Evolutionary conservation across 2,797 vertebrate genomes (phyloP).

Genomic region (Hoplostethus mediterraneus): DNA sequence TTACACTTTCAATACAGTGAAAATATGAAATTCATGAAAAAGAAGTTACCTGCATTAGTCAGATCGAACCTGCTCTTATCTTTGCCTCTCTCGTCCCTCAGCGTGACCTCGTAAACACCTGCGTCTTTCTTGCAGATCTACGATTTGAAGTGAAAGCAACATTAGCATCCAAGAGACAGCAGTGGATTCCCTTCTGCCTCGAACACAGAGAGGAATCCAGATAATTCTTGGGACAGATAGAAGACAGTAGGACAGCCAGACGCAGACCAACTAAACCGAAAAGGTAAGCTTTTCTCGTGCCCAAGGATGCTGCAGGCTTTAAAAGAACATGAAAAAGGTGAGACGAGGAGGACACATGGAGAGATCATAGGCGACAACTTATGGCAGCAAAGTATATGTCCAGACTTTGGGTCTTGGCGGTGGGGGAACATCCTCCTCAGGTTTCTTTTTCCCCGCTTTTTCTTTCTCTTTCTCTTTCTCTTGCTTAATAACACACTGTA

Average conservation of each 20-base stretch:
- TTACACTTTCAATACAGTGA: background rate
- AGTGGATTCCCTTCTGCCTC: conserved; percentile 21
- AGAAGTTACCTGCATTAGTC: conserved; percentile 89
- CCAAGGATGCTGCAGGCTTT: conserved; percentile 77
- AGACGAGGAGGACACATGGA: conserved; percentile 68
- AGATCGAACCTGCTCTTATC: conserved; percentile 91
- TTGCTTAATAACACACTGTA: conserved; percentile 85
- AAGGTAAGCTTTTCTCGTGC: conserved; percentile 84
- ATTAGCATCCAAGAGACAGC: conserved; percentile 44
- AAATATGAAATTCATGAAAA: background rate
- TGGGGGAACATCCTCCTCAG: conserved; percentile 66
- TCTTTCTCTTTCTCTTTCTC: conserved; percentile 68
- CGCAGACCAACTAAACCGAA: conserved; percentile 72
- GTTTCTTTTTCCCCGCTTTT: conserved; percentile 68
- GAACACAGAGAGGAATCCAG: conserved; percentile 27
- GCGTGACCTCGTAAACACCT: conserved; percentile 91
- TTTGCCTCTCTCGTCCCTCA: conserved; percentile 94
- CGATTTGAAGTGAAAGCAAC: conserved; percentile 34
- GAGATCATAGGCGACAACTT: conserved; percentile 74
- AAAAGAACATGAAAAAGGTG: conserved; percentile 58
- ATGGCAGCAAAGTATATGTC: conserved; percentile 77
- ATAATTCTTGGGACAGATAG: conserved; percentile 47
- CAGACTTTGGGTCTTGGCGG: conserved; percentile 84
- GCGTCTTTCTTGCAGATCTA: conserved; percentile 95
- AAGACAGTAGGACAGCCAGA: conserved; percentile 53